phyloP scores from a whole-genome alignment of 2,888 invertebrate genomes.

The Acleris laterana region DNA sequence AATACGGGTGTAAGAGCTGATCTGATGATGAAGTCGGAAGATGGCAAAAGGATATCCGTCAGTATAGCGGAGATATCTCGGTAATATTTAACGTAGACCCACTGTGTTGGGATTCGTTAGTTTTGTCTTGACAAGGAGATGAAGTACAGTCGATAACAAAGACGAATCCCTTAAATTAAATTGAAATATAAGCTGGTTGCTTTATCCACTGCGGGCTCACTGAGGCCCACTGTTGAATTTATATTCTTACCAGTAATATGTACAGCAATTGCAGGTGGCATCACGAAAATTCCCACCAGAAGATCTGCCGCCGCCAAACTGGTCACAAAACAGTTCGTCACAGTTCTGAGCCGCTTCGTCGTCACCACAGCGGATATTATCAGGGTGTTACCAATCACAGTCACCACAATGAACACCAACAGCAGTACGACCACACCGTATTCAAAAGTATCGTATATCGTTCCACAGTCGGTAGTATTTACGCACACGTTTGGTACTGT shows the following conservation, averaged over 20 bases:
- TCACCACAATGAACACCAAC: constrained; percentile 88
- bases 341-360: constrained; percentile 93
- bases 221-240: accelerated
- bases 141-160: too few relatives aligned
- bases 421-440: constrained; percentile 86
- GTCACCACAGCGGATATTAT: constrained; percentile 95
- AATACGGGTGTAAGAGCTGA: too few relatives aligned
- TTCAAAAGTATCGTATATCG: constrained; percentile 73
- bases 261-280: constrained; percentile 97
- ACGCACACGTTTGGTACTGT: constrained; percentile 43
- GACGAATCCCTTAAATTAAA: too few relatives aligned
- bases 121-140: too few relatives aligned
- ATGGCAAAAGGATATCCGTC: too few relatives aligned
- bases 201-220: too few relatives aligned
- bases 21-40: too few relatives aligned
- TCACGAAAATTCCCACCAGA: constrained; percentile 95
- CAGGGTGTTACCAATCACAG: constrained; percentile 93
- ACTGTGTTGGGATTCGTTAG: too few relatives aligned
- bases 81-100: too few relatives aligned
- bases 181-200: too few relatives aligned
- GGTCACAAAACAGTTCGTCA: constrained; percentile 98
- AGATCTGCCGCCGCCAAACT: constrained; percentile 97
- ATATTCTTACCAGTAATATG: constrained; percentile 87
- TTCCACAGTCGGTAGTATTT: constrained; percentile 46
- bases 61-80: too few relatives aligned